Evolutionary conservation across 2,113 vertebrate genomes (phyloP).

Genomic region (Pseudorectes ferrugineus): DNA sequence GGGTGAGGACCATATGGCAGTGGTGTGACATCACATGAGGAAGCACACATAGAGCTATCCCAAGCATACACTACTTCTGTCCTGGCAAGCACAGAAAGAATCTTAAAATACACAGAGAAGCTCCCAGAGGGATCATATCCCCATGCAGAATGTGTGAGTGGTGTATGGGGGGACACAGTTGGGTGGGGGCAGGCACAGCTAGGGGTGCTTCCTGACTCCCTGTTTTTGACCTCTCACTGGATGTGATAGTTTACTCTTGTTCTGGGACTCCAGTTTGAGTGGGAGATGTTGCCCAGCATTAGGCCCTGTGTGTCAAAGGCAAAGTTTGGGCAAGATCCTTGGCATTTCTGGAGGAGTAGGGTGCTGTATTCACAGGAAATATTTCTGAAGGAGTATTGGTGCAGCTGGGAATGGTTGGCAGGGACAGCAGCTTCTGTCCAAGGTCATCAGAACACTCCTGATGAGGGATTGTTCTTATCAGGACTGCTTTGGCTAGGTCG

Average conservation of each 20-base stretch:
- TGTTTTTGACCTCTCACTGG: background rate
- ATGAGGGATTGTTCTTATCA: background rate
- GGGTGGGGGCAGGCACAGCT: background rate
- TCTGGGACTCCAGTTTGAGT: background rate
- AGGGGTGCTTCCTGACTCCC: background rate
- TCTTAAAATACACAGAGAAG: background rate
- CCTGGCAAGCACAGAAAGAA: background rate
- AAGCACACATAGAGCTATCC: background rate
- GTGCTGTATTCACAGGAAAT: background rate
- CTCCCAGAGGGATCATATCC: background rate
- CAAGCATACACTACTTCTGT: background rate
- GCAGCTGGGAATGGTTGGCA: background rate
- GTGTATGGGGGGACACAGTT: too few species aligned
- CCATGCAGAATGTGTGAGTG: rapidly evolving
- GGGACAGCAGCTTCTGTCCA: background rate
- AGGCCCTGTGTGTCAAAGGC: background rate
- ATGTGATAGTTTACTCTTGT: background rate
- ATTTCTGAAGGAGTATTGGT: background rate
- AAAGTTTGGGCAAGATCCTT: background rate
- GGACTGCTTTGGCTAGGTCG: background rate
- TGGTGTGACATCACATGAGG: background rate
- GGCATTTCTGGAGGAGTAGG: background rate
- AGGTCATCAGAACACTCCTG: background rate
- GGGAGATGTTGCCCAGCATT: background rate
- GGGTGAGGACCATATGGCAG: background rate